phyloP scores from a whole-genome alignment of 2,797 vertebrate genomes.

The Gadopsis bispinosus region DNA sequence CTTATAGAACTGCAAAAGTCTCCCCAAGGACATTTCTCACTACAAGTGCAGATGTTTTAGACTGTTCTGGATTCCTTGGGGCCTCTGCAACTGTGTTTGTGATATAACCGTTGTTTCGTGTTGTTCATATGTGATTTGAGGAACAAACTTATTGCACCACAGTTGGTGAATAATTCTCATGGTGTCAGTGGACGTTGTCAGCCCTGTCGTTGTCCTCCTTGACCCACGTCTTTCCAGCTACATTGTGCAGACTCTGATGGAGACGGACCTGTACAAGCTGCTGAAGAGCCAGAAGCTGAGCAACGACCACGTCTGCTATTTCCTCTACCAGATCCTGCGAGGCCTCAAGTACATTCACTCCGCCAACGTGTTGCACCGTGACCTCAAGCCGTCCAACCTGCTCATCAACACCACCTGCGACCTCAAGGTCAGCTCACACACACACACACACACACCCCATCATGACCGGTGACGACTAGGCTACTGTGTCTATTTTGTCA shows the following conservation, averaged over 20 bases:
- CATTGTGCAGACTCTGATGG: constrained; percentile 97
- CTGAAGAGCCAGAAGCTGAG: constrained; percentile 93
- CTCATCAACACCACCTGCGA: constrained; percentile 97
- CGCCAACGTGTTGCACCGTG: constrained; percentile 94
- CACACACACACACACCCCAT: neutral
- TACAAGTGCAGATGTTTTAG: neutral
- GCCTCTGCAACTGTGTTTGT: neutral
- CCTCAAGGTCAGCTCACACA: constrained; percentile 87
- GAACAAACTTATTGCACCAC: constrained; percentile 4
- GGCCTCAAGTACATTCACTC: constrained; percentile 98
- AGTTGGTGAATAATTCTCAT: neutral
- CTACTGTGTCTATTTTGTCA: neutral
- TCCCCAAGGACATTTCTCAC: neutral
- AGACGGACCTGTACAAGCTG: constrained; percentile 96
- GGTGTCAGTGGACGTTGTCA: neutral
- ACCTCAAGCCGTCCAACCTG: constrained; percentile 95
- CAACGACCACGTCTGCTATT: constrained; percentile 95
- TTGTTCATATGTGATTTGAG: neutral
- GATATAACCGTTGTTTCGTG: neutral
- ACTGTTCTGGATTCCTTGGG: too few species aligned
- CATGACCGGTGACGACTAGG: neutral
- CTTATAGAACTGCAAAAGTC: too few species aligned
- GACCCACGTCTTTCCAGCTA: constrained; percentile 84
- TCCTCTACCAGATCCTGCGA: constrained; percentile 95
- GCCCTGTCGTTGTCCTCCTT: constrained; percentile 67